Conservation (phyloP, 2,888 invertebrate genomes). For the Allolobophora icterica region DNA sequence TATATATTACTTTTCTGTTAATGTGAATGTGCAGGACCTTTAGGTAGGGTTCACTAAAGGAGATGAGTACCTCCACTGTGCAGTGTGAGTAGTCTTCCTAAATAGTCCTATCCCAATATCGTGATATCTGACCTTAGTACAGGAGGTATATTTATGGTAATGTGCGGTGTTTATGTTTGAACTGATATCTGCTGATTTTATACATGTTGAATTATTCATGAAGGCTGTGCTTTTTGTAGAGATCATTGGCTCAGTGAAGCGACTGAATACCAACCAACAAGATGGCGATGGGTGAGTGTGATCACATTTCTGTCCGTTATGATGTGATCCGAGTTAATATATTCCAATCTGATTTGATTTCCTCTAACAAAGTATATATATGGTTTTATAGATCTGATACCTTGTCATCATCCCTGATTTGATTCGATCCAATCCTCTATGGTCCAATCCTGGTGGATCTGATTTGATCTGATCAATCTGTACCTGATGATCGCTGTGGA, state of each 20-base stretch:
- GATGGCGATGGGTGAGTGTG: slow-evolving; percentile 22
- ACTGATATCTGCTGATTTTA: background rate
- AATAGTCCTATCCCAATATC: background rate
- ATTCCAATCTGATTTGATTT: background rate
- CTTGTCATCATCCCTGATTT: background rate
- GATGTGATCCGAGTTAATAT: background rate
- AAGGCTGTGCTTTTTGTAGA: background rate
- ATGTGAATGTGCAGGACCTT: no score
- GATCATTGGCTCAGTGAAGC: background rate
- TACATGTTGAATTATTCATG: background rate
- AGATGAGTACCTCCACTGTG: no score
- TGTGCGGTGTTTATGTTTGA: slow-evolving; percentile 12
- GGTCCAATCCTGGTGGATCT: background rate
- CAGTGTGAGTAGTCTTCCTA: background rate
- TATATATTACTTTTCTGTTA: no score
- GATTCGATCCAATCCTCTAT: background rate
- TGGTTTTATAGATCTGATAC: background rate
- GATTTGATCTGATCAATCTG: no score
- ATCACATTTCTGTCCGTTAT: background rate
- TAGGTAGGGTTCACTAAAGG: no score
- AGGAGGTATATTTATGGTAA: slow-evolving; percentile 7
- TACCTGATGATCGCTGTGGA: background rate
- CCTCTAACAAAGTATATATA: background rate
- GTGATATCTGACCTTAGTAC: background rate
- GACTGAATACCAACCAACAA: slow-evolving; percentile 18